phyloP scores from a whole-genome alignment of 2,888 invertebrate species.

The Trachelus troglodyta region DNA sequence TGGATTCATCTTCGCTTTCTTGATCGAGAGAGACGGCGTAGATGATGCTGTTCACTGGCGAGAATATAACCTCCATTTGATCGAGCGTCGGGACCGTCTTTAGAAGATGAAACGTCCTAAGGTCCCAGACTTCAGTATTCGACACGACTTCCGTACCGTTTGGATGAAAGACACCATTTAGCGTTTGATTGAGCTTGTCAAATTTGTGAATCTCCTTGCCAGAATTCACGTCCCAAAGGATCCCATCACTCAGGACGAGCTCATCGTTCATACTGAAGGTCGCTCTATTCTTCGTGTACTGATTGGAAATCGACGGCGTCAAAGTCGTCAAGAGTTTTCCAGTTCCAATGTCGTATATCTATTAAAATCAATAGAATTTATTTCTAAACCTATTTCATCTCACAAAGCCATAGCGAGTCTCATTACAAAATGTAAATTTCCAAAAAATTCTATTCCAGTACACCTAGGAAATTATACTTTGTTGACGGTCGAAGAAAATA shows the following conservation, averaged over 20 bases:
- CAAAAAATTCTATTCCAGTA: too few species aligned
- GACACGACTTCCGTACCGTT: slow-evolving; percentile 96
- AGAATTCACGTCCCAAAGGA: slow-evolving; percentile 91
- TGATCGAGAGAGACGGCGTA: slow-evolving; percentile 88
- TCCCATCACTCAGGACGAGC: slow-evolving; percentile 91
- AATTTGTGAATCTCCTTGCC: slow-evolving; percentile 95
- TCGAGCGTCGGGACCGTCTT: slow-evolving; percentile 95
- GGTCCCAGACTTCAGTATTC: slow-evolving; percentile 98
- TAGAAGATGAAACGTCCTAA: slow-evolving; percentile 92
- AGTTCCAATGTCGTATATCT: slow-evolving; percentile 90
- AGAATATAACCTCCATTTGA: slow-evolving; percentile 91
- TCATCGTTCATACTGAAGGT: slow-evolving; percentile 95
- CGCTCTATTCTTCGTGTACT: slow-evolving; percentile 93
- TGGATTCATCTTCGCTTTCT: slow-evolving; percentile 77
- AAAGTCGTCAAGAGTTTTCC: slow-evolving; percentile 80
- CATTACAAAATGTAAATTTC: not conserved
- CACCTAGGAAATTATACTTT: not conserved
- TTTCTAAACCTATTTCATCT: not conserved
- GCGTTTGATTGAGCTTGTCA: slow-evolving; percentile 95
- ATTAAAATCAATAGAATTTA: slow-evolving; percentile 36
- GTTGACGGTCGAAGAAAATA: not conserved
- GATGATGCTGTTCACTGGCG: slow-evolving; percentile 85
- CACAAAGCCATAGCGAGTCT: not conserved
- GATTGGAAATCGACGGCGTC: slow-evolving; percentile 86
- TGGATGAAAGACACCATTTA: slow-evolving; percentile 97